phyloP scores from a whole-genome alignment of 2,888 invertebrate species.

The Tolmerus cingulatus region DNA sequence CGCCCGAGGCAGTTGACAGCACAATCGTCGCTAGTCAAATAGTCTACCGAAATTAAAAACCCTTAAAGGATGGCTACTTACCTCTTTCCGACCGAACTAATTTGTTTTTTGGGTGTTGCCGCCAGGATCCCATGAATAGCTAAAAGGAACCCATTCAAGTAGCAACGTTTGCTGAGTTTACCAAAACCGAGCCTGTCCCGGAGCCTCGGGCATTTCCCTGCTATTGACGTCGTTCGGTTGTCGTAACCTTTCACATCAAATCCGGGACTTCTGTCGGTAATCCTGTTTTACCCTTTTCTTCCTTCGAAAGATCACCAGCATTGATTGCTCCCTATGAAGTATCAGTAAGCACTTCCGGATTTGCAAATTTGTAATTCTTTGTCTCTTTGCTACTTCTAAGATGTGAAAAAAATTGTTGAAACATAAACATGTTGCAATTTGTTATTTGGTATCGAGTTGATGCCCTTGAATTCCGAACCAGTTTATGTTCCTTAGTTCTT shows the following conservation, averaged over 20 bases:
- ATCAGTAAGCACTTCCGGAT: slow-evolving; percentile 16
- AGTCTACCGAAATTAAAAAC: neutral
- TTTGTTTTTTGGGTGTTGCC: slow-evolving; percentile 34
- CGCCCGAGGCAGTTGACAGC: neutral
- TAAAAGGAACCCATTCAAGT: neutral
- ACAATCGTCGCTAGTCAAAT: slow-evolving; percentile 4
- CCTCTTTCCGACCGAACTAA: neutral
- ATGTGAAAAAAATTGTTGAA: neutral
- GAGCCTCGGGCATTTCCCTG: slow-evolving; percentile 5
- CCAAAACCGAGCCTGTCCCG: neutral
- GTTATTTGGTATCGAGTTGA: neutral
- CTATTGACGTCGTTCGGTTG: neutral
- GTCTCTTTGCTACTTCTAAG: neutral
- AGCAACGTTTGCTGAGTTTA: neutral
- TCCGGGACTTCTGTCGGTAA: neutral
- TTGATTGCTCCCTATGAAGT: neutral
- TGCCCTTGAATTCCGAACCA: slow-evolving; percentile 3
- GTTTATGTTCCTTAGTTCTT: neutral
- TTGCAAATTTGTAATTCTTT: neutral
- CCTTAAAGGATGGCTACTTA: neutral
- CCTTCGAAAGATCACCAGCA: neutral
- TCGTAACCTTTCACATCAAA: slow-evolving; percentile 18
- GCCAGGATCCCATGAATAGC: slow-evolving; percentile 3
- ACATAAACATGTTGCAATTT: slow-evolving; percentile 3
- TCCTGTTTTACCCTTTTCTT: slow-evolving; percentile 11